These are phyloP conservation scores for Hemicentrotus pulcherrimus DNA, from an alignment of 35 echinoderm and acorn worm genomes.

Conservation along the genomic window DNA sequence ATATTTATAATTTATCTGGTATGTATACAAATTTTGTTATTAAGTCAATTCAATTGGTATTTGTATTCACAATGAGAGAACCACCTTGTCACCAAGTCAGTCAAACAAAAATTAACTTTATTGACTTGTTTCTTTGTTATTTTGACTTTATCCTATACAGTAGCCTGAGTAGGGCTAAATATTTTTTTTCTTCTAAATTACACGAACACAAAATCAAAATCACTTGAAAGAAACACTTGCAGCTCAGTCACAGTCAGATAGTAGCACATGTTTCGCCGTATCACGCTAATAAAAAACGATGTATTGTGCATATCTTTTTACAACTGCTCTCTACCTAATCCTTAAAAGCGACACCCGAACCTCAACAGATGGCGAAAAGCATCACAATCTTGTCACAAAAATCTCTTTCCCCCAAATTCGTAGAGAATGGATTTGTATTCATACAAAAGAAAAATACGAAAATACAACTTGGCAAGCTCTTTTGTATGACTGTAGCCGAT, in stretches of 20 bases:
- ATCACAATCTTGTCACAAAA: conserved; percentile 12
- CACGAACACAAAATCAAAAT: neutral
- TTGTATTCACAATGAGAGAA: too few species aligned
- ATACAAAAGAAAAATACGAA: neutral
- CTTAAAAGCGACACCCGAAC: neutral
- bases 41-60: too few species aligned
- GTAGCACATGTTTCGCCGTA: neutral
- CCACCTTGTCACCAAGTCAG: too few species aligned
- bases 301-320: neutral
- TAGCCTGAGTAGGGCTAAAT: too few species aligned
- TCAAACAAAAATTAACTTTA: too few species aligned
- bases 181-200: too few species aligned
- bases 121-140: too few species aligned
- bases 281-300: neutral
- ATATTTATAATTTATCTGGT: too few species aligned
- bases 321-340: neutral
- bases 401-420: neutral
- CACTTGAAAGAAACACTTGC: neutral
- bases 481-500: neutral
- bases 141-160: too few species aligned
- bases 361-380: neutral
- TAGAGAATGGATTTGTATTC: neutral
- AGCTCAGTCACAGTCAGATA: neutral
- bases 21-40: too few species aligned
- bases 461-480: neutral